Conservation (phyloP, 2,888 invertebrate species). For the Alitta virens region DNA sequence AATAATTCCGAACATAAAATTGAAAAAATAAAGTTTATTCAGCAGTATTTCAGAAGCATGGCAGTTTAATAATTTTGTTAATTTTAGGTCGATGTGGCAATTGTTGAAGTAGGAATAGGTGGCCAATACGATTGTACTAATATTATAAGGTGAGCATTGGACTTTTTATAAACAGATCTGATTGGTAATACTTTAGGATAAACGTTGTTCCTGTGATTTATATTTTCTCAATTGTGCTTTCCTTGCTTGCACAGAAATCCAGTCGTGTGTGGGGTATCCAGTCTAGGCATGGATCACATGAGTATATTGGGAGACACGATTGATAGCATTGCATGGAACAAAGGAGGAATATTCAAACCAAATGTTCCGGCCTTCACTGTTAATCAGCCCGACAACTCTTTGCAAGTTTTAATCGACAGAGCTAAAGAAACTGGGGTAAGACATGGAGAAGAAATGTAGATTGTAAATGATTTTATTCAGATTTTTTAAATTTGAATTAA, state of each 20-base stretch:
- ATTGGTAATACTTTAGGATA: too few species aligned
- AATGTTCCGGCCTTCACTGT: slow-evolving; percentile 64
- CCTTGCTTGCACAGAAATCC: slow-evolving; percentile 65
- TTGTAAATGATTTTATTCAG: not conserved
- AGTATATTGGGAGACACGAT: slow-evolving; percentile 78
- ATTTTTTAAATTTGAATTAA: not conserved
- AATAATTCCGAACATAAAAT: too few species aligned
- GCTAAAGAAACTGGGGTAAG: slow-evolving; percentile 66
- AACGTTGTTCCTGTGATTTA: too few species aligned
- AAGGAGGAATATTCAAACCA: slow-evolving; percentile 95
- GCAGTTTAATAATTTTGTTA: too few species aligned
- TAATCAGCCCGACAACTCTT: slow-evolving; percentile 60
- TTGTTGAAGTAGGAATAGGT: slow-evolving; percentile 97
- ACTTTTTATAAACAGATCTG: too few species aligned
- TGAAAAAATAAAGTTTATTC: too few species aligned
- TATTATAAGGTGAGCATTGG: slow-evolving; percentile 67
- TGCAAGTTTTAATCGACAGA: slow-evolving; percentile 67
- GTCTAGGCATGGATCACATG: slow-evolving; percentile 88
- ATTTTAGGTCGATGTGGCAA: slow-evolving; percentile 71
- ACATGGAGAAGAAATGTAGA: too few species aligned
- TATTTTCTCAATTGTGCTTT: too few species aligned
- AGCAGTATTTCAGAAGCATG: too few species aligned
- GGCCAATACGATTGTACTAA: slow-evolving; percentile 94
- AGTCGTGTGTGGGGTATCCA: slow-evolving; percentile 83
- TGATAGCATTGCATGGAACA: slow-evolving; percentile 87